These are phyloP conservation scores for Diaprepes abbreviatus DNA, from an alignment of 2,888 invertebrate species.

Conservation along the genomic window DNA sequence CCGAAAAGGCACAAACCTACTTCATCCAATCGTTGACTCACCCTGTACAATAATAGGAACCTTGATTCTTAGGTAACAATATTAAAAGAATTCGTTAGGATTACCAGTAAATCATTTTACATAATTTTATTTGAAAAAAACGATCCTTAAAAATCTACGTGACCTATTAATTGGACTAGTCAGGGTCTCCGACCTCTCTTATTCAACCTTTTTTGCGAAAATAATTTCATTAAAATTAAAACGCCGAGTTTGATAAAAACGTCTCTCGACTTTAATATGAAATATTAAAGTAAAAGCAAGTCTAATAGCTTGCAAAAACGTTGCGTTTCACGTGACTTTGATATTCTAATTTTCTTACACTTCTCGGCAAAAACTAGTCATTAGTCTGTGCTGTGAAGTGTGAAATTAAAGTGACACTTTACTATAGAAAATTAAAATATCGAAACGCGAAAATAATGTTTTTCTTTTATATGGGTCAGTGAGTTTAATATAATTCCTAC, in stretches of 20 bases:
- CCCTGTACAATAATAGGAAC: too few species aligned
- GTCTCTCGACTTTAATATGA: slow-evolving; percentile 12
- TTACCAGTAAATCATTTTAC: too few species aligned
- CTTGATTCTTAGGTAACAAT: too few species aligned
- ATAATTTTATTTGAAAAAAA: too few species aligned
- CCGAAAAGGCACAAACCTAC: too few species aligned
- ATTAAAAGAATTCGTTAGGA: too few species aligned
- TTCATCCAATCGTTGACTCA: too few species aligned
- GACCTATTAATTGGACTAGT: not conserved
- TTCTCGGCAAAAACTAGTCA: slow-evolving; percentile 34
- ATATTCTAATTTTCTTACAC: slow-evolving; percentile 40
- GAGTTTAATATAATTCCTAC: slow-evolving; percentile 5
- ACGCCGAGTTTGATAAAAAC: slow-evolving; percentile 19
- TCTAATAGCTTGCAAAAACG: slow-evolving; percentile 23
- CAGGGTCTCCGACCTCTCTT: not conserved
- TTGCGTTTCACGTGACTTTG: slow-evolving; percentile 28
- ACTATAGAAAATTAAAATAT: slow-evolving; percentile 46
- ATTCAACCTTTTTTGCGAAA: not conserved
- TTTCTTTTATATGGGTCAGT: not conserved
- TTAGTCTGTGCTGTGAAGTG: slow-evolving; percentile 40
- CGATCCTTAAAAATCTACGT: not conserved
- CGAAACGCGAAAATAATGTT: slow-evolving; percentile 15
- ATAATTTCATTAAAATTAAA: slow-evolving; percentile 21
- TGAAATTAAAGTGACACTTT: slow-evolving; percentile 45
- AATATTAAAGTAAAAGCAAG: slow-evolving; percentile 23